Evolutionary conservation across 2,113 vertebrate species (phyloP).

Genomic region (Argyrosomus japonicus): DNA sequence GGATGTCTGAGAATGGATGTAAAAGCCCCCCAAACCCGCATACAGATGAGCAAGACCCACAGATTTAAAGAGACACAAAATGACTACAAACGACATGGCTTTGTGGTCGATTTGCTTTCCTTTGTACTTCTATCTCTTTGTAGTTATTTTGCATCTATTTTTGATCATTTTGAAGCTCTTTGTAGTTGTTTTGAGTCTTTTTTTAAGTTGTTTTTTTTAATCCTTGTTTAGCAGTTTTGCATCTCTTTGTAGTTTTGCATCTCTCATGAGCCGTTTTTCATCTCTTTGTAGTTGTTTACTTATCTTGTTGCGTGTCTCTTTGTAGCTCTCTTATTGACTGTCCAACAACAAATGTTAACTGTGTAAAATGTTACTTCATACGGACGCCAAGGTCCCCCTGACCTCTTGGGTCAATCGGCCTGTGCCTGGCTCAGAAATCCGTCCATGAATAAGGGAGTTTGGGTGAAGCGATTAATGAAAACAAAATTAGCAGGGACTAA

Average conservation of each 20-base stretch:
- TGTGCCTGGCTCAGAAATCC: conserved; percentile 3
- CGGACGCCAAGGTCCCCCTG: not conserved
- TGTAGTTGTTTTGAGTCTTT: not conserved
- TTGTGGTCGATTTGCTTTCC: not conserved
- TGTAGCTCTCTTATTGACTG: conserved; percentile 5
- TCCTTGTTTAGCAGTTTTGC: not conserved
- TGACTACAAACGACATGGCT: not conserved
- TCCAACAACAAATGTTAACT: not conserved
- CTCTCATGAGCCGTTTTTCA: not conserved
- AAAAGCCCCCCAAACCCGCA: not conserved
- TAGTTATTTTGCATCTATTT: not conserved
- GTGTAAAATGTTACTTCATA: not conserved
- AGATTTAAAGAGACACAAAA: not conserved
- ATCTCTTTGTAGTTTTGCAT: not conserved
- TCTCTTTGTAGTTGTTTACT: not conserved
- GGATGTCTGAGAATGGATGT: not conserved
- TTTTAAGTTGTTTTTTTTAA: not conserved
- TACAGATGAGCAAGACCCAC: not conserved
- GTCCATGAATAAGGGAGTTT: not conserved
- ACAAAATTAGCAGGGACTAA: conserved; percentile 37
- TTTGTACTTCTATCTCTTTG: not conserved
- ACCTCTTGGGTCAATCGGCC: not conserved
- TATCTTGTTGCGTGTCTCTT: not conserved
- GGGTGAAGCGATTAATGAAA: conserved; percentile 23
- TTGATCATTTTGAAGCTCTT: not conserved